Conservation (phyloP, 2,113 vertebrate genomes). For the Mobula birostris region DNA sequence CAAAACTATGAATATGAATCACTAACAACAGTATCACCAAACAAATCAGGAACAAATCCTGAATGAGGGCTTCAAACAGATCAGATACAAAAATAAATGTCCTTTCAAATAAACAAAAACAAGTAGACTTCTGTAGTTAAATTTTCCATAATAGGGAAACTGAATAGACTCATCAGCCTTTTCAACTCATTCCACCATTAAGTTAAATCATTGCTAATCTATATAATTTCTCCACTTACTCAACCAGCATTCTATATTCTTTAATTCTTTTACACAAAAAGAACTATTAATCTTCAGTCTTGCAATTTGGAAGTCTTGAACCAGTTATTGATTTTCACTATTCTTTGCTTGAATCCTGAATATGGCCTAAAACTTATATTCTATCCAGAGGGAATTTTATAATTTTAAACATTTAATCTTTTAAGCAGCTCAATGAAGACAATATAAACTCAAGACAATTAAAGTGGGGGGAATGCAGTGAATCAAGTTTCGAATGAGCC, state of each 20-base stretch:
- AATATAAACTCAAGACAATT: no score
- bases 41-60: neutral
- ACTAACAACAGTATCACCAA: neutral
- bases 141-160: neutral
- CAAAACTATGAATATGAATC: neutral
- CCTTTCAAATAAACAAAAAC: neutral
- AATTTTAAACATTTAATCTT: no score
- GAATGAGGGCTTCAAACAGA: neutral
- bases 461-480: no score
- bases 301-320: neutral
- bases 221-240: neutral
- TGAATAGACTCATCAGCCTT: neutral
- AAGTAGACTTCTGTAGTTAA: neutral
- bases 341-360: no score
- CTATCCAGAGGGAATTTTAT: no score
- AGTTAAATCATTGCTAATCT: neutral
- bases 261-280: neutral
- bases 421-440: no score
- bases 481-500: no score
- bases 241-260: neutral
- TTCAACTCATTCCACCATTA: neutral
- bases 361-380: no score
- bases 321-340: no score
- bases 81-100: neutral
- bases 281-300: neutral